Evolutionary conservation across 2,888 invertebrate genomes (phyloP).

Genomic region (Acheta domesticus): DNA sequence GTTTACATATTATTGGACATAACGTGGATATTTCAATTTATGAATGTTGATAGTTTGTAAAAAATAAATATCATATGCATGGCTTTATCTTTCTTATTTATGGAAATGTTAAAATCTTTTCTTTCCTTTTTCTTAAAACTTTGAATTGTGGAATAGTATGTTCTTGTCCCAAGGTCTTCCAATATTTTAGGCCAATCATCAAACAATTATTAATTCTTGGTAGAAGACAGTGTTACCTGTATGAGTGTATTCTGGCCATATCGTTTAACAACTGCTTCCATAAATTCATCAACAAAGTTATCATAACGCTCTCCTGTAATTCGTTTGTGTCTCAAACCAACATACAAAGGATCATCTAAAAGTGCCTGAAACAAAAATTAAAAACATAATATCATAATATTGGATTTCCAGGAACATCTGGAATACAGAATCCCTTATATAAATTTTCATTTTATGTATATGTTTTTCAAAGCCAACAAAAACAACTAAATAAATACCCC

Average conservation of each 20-base stretch:
- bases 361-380: conserved; percentile 58
- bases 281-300: conserved; percentile 93
- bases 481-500: too few species aligned
- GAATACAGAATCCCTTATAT: too few species aligned
- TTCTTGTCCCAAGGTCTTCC: neutral
- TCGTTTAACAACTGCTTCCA: conserved; percentile 84
- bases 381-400: conserved; percentile 19
- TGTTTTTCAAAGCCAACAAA: too few species aligned
- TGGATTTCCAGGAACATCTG: neutral
- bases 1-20: neutral
- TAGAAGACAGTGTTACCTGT: conserved; percentile 47
- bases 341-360: conserved; percentile 89
- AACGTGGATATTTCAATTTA: too few species aligned
- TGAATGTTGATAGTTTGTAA: too few species aligned
- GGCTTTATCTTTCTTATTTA: too few species aligned
- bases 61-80: too few species aligned
- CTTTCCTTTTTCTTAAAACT: too few species aligned
- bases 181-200: conserved; percentile 23
- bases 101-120: too few species aligned
- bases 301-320: conserved; percentile 84
- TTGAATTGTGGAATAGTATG: neutral
- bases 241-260: conserved; percentile 83
- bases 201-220: conserved; percentile 33
- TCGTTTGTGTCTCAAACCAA: conserved; percentile 83
- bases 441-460: too few species aligned